These are phyloP conservation scores for Brachionus plicatilis DNA, from an alignment of 1,140 invertebrate genomes.

Conservation along the genomic window DNA sequence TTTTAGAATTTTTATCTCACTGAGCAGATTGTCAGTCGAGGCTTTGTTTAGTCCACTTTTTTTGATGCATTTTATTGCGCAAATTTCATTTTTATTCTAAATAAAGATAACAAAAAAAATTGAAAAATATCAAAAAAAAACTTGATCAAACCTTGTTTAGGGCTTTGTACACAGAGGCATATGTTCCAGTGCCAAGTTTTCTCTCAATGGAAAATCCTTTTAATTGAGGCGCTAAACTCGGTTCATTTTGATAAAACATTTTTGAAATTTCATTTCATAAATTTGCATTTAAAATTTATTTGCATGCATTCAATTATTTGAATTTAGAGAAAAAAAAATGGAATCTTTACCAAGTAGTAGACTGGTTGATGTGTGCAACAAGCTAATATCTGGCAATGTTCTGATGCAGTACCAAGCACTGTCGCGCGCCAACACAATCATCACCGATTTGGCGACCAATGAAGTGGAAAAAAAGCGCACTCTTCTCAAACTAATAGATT, in stretches of 20 bases:
- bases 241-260: slow-evolving; percentile 9
- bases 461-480: slow-evolving; percentile 1
- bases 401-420: background rate
- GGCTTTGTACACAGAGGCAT: slow-evolving; percentile 78
- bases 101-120: background rate
- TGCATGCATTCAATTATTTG: background rate
- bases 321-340: slow-evolving; percentile 17
- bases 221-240: background rate
- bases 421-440: background rate
- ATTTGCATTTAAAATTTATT: background rate
- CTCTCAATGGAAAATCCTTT: slow-evolving; percentile 58
- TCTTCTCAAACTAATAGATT: background rate
- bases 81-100: background rate
- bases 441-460: background rate
- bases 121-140: background rate
- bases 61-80: slow-evolving; percentile 76
- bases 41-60: slow-evolving; percentile 68
- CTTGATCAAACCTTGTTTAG: slow-evolving; percentile 43
- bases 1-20: slow-evolving; percentile 77
- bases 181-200: slow-evolving; percentile 78
- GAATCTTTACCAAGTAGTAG: slow-evolving; percentile 25
- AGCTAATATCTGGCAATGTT: background rate
- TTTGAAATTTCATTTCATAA: slow-evolving; percentile 20
- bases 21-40: slow-evolving; percentile 73
- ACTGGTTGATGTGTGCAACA: slow-evolving; percentile 9